Percentiles rank a stretch among this genome's conserved stretches.
These are phyloP conservation scores for Prosopocoilus inquinatus DNA, from an alignment of 2,888 invertebrate species.

Conservation along the genomic window DNA sequence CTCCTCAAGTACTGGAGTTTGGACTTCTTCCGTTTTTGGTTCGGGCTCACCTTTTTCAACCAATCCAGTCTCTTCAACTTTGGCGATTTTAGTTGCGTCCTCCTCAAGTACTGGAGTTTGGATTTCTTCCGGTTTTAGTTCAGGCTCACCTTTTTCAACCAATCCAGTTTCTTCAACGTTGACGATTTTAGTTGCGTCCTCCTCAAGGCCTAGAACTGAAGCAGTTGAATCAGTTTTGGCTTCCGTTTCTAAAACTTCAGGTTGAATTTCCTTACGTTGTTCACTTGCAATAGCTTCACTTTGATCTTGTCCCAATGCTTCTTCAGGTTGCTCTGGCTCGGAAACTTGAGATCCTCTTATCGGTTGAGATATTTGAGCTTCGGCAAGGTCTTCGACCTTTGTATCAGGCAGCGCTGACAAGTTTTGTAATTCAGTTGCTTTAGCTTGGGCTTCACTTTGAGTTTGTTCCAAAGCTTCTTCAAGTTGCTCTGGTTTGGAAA, in stretches of 20 bases:
- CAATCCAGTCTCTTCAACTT: constrained; percentile 1
- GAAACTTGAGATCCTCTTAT: background rate
- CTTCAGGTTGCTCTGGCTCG: background rate
- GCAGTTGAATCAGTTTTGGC: background rate
- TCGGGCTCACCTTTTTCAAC: background rate
- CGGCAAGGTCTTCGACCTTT: background rate
- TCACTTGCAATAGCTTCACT: no score
- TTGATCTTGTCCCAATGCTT: background rate
- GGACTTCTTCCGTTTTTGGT: background rate
- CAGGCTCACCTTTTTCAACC: background rate
- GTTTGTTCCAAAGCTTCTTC: background rate
- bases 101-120: background rate
- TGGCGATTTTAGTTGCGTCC: background rate
- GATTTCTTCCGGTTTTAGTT: background rate
- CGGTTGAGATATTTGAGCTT: background rate
- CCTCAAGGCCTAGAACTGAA: no score
- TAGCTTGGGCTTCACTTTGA: no score
- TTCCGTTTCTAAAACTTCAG: background rate
- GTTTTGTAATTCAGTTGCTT: background rate
- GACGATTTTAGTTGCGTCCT: no score
- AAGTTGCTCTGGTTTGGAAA: background rate
- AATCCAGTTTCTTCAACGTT: background rate
- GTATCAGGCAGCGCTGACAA: background rate
- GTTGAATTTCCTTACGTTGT: background rate
- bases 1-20: no score